A percentile compares a stretch with the other conserved stretches of the same genome.
These are phyloP conservation scores for Parnassius smintheus DNA, from an alignment of 2,888 invertebrate species.

Conservation along the genomic window DNA sequence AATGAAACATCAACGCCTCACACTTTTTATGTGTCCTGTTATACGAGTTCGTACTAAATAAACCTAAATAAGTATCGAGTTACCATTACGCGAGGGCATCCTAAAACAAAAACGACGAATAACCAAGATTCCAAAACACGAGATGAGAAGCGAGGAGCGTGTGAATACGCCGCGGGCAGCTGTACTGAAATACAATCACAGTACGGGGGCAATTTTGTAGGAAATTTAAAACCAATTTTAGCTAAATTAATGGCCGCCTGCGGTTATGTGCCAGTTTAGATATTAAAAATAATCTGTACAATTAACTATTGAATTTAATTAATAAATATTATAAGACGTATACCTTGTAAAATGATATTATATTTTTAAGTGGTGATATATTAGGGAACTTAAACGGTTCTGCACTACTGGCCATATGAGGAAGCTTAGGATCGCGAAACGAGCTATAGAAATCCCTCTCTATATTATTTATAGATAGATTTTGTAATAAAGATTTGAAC, in stretches of 20 bases:
- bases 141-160: slow-evolving; percentile 19
- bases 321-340: no score
- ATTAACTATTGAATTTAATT: slow-evolving; percentile 1
- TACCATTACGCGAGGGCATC: slow-evolving; percentile 18
- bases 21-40: background rate
- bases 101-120: slow-evolving; percentile 21
- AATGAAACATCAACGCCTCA: no score
- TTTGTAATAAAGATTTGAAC: no score
- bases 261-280: slow-evolving; percentile 8
- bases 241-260: slow-evolving; percentile 13
- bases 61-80: slow-evolving; percentile 11
- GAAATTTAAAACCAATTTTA: slow-evolving; percentile 29
- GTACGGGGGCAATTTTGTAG: slow-evolving; percentile 25
- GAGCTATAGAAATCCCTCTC: no score
- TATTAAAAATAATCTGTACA: slow-evolving; percentile 7
- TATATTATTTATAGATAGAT: no score
- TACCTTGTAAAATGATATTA: no score
- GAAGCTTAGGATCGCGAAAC: no score
- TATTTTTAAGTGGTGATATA: no score
- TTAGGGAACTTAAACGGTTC: no score
- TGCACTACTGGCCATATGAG: no score
- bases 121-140: slow-evolving; percentile 21
- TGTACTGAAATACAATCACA: slow-evolving; percentile 22
- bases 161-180: slow-evolving; percentile 30
- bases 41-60: slow-evolving; percentile 4